These are phyloP conservation scores for Protobothrops mucrosquamatus DNA, from an alignment of 2,113 vertebrate genomes.

Conservation along the genomic window DNA sequence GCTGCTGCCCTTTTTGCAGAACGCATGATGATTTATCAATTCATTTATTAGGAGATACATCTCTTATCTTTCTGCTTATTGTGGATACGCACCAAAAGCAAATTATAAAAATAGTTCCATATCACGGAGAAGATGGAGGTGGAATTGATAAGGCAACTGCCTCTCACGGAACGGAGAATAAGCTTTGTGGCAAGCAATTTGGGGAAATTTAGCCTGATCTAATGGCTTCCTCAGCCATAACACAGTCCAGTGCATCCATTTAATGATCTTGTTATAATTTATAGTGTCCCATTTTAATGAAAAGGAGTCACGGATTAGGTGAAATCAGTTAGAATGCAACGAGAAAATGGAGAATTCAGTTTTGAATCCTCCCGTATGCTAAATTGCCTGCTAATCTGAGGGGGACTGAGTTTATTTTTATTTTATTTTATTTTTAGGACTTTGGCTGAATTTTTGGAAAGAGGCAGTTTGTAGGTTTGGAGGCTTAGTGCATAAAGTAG, in stretches of 20 bases:
- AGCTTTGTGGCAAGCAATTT: slow-evolving; percentile 21
- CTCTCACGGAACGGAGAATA: neutral
- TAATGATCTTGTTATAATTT: slow-evolving; percentile 43
- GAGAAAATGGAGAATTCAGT: slow-evolving; percentile 22
- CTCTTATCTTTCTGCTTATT: neutral
- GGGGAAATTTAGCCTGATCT: slow-evolving; percentile 38
- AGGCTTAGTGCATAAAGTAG: slow-evolving; percentile 10
- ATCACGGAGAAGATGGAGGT: neutral
- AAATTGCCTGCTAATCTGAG: slow-evolving; percentile 19
- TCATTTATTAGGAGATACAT: neutral
- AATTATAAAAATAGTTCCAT: neutral
- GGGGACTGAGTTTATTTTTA: slow-evolving; percentile 27
- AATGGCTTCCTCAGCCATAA: slow-evolving; percentile 43
- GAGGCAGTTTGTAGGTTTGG: slow-evolving; percentile 24
- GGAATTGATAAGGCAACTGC: neutral
- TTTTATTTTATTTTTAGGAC: slow-evolving; percentile 18
- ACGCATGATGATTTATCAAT: neutral
- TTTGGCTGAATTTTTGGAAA: slow-evolving; percentile 32
- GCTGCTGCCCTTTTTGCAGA: neutral
- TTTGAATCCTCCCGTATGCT: slow-evolving; percentile 23
- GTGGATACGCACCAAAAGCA: neutral
- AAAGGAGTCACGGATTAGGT: slow-evolving; percentile 28
- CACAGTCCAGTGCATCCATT: slow-evolving; percentile 32
- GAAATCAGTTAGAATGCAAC: slow-evolving; percentile 42
- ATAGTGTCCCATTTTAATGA: slow-evolving; percentile 39